Base-by-base conservation (phyloP, 2,797 vertebrate species). In the Gambelia wislizenii region DNA sequence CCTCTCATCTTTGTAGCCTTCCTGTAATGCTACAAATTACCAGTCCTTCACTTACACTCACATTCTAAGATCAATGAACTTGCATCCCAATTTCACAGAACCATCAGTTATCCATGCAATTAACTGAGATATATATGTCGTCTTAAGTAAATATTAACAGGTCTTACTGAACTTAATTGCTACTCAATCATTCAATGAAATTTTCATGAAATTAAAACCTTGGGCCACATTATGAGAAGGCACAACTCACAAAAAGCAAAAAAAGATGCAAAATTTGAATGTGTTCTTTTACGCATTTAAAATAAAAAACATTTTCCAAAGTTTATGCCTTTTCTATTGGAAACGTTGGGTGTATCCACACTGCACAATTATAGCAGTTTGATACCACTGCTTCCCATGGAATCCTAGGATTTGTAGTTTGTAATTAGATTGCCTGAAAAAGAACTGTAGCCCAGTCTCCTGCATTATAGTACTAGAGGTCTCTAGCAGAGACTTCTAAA, bases 11-110 rank as follows among this genome's bases (percentile, higher is more conserved):
- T 82, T 84, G 64, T 27, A 59, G 1, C 33, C 78, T 88, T 47
- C 91, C 67, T 80, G 14, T 90, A 92, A 84, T 42, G 79, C 79
- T 86, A 70, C 84, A 85, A 87, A 94, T 93, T 84, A 42, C 92
- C 85, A 93, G 76, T 92, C 90, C 85, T 92, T 94, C 10, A 81
- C 86, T 95, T 93, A 30, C 89, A 91, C 90, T 95, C 78, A 91
- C 87, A 56, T 91, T 92, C 95, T 93, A 95, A 96, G 94, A 96
- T 95, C 92, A 95, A 89, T 93, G 89, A 95, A 95, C n/a, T 91
- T 92, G 86, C 82, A 92, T 95, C 77, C n/a, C 64, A 90, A 64
- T 94, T 93, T 96, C 90, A 94, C 92, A 95, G 87, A 64, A 88
- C 61, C 87, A 95, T 95, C 88, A 91, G 87, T 94, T 94, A 85